These are phyloP conservation scores for Periophthalmus modestus DNA, from an alignment of 2,113 vertebrate genomes.

Conservation along the genomic window DNA sequence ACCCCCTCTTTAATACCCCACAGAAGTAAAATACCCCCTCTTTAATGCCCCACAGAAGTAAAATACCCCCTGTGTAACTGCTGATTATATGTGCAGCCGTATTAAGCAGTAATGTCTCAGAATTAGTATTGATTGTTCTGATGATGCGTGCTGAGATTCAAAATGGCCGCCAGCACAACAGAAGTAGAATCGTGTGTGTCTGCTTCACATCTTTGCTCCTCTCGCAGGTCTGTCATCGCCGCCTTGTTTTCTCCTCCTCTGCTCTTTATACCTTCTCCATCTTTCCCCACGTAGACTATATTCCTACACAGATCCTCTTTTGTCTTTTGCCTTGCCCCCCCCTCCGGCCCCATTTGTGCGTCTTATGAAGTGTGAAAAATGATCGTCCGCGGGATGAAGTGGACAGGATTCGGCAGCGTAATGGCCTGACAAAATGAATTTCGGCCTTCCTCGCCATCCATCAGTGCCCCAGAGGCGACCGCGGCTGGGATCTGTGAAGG, in stretches of 20 bases:
- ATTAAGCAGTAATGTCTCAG: neutral
- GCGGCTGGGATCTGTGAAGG: constrained; percentile 98
- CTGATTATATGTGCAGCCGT: neutral
- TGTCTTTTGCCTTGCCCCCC: constrained; percentile 17
- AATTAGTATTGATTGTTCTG: neutral
- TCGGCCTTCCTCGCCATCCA: constrained; percentile 96
- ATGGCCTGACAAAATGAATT: constrained; percentile 99
- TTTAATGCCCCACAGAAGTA: too few relatives aligned
- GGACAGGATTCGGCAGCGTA: constrained; percentile 92
- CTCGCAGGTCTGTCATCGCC: constrained; percentile 37
- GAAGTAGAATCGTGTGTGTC: constrained; percentile 22
- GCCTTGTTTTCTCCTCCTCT: constrained; percentile 22
- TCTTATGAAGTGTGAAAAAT: constrained; percentile 87
- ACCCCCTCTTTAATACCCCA: too few relatives aligned
- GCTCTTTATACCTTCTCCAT: constrained; percentile 27
- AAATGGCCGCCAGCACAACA: constrained; percentile 9
- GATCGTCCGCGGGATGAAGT: constrained; percentile 88
- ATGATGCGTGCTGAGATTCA: neutral
- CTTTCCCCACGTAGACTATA: constrained; percentile 24
- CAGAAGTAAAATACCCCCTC: too few relatives aligned
- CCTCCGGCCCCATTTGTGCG: constrained; percentile 58
- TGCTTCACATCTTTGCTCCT: constrained; percentile 40
- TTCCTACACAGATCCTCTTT: constrained; percentile 37
- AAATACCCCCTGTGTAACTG: neutral
- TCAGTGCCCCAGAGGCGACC: constrained; percentile 93